Evolutionary conservation across 1,140 invertebrate genomes (phyloP), one percentile per base, ranked within the genome.

Genomic region (Drosophila albomicans): DNA sequence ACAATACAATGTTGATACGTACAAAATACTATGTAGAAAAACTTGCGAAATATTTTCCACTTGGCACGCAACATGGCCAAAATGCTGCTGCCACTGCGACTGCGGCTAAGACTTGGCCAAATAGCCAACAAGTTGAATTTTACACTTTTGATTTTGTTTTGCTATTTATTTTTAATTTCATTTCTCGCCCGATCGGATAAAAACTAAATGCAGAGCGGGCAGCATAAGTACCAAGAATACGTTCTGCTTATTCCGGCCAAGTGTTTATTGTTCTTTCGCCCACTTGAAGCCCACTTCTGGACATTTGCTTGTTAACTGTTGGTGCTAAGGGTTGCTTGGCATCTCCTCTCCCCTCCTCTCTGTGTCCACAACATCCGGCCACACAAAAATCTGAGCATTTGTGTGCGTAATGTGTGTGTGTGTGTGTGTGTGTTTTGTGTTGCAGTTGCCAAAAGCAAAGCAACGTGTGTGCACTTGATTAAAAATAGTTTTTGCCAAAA

Each of bases 1-100:
- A 51, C 65, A 67, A 49, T 5, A 43, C 13, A 68, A 54, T 68
- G 62, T 38, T 65, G 16, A 66, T 66, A 66, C 63, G 49, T 61
- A 32, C 7, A 35, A 25, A 54, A 54, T 57, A 65, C 54, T 64
- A 75, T 78, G 76, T 82, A 82, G 73, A 78, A 75, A 87, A 87
- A 88, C 85, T 88, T 89, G 86, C 85, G 85, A 89, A 89, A 89
- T 89, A 89, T 89, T 89, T 89, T 89, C 85, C 85, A 89, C 85
- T 89, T 89, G 85, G 85, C 85, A 89, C 85, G 85, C 85, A 89
- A 73, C 81, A 88, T 85, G 85, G 75, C 69, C 81, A 56, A 63
- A 51, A 56, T 38, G 49, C 20, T 7, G 11, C 49, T 45, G 48
- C 54, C 28, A 13, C 52, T 15, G 30, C 10, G 25, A 5, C 25